These are phyloP conservation scores for Tenrec ecaudatus DNA, from an alignment of 2,113 vertebrate species.

Conservation along the genomic window DNA sequence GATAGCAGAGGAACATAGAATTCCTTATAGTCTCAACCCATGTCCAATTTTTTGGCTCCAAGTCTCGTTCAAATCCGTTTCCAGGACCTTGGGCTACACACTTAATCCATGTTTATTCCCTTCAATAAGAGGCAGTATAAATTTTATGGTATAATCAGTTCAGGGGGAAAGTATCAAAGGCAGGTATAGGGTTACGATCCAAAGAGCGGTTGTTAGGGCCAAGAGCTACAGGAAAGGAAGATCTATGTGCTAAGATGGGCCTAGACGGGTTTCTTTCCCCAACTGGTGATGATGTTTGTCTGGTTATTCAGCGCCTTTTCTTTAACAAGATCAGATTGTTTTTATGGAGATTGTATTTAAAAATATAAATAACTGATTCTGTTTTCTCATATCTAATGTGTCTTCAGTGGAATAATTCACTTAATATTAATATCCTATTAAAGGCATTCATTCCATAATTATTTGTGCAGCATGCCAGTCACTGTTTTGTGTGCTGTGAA, in stretches of 20 bases:
- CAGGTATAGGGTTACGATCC: neutral
- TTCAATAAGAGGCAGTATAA: conserved; percentile 47
- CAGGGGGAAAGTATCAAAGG: conserved; percentile 27
- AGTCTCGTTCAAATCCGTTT: conserved; percentile 35
- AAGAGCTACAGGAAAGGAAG: neutral
- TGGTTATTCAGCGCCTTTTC: neutral
- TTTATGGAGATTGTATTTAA: neutral
- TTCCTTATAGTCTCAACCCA: conserved; percentile 38
- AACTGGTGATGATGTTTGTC: neutral
- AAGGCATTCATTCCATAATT: neutral
- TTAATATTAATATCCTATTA: conserved; percentile 49
- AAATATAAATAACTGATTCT: conserved; percentile 27
- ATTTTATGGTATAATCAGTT: conserved; percentile 35
- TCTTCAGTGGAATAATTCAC: conserved; percentile 26
- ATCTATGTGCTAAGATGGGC: neutral
- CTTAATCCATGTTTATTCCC: conserved; percentile 57
- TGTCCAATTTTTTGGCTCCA: conserved; percentile 49
- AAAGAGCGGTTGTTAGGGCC: neutral
- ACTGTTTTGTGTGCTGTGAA: neutral
- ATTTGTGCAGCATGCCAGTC: neutral
- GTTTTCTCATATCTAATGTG: neutral
- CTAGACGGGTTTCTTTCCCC: neutral
- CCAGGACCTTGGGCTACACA: conserved; percentile 25
- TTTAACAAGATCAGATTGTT: neutral
- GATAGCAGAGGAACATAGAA: conserved; percentile 43